A percentile compares a stretch with the other conserved stretches of the same genome.
phyloP scores from a whole-genome alignment of 2,888 invertebrate species.

The Diadromus collaris region DNA sequence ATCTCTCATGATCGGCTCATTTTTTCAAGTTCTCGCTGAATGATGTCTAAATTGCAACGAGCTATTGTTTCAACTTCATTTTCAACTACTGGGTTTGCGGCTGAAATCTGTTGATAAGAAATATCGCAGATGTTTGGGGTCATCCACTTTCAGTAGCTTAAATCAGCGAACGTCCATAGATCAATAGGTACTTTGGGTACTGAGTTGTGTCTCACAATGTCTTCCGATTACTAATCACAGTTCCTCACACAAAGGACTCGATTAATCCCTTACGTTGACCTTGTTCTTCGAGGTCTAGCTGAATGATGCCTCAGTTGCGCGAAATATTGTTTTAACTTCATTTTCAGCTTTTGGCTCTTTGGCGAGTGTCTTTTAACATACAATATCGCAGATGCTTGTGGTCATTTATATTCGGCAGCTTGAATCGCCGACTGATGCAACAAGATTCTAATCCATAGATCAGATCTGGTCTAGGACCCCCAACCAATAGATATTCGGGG shows the following conservation, averaged over 20 bases:
- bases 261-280: too few relatives aligned
- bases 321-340: not conserved
- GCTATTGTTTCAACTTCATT: not conserved
- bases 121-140: not conserved
- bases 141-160: not conserved
- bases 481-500: not conserved
- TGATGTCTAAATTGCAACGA: not conserved
- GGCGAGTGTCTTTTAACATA: not conserved
- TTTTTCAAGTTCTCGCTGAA: not conserved
- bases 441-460: not conserved
- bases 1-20: not conserved
- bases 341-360: not conserved
- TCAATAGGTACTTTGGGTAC: not conserved
- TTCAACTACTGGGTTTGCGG: not conserved
- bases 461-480: not conserved
- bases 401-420: too few relatives aligned
- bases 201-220: not conserved
- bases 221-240: not conserved
- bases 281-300: not conserved
- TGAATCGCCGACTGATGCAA: not conserved
- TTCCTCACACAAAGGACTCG: too few relatives aligned
- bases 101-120: not conserved
- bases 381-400: not conserved
- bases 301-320: not conserved
- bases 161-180: not conserved